Conservation (phyloP, 37 sponge, comb jelly and placozoan genomes). For the Beroe ovata region DNA sequence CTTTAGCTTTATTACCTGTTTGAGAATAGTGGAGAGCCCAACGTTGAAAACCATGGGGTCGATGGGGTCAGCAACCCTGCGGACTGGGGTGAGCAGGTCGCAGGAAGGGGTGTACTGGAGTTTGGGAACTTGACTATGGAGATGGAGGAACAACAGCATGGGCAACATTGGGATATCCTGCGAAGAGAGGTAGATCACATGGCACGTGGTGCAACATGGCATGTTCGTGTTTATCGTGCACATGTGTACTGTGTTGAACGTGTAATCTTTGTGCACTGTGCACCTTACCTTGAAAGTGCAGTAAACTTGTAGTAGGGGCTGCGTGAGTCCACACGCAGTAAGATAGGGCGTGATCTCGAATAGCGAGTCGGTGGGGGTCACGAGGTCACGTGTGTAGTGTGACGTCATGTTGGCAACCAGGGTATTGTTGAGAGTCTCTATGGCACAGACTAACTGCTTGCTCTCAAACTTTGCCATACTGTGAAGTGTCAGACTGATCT, state of each 20-base stretch:
- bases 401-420: background rate
- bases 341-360: constrained; percentile 33
- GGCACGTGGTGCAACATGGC: background rate
- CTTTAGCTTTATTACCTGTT: too few species aligned
- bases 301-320: constrained; percentile 32
- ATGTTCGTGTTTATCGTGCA: background rate
- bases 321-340: constrained; percentile 8
- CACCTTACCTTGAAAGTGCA: constrained; percentile 40
- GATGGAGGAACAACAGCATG: constrained; percentile 5
- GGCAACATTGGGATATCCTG: constrained; percentile 23
- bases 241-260: too few species aligned
- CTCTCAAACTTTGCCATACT: constrained; percentile 42
- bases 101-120: background rate
- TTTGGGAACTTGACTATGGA: background rate
- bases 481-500: constrained; percentile 44
- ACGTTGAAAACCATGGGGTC: background rate
- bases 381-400: background rate
- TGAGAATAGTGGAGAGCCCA: constrained; percentile 6
- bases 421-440: background rate
- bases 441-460: constrained; percentile 28
- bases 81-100: background rate
- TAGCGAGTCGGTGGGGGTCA: constrained; percentile 6
- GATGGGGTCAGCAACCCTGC: background rate
- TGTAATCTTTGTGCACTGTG: too few species aligned
- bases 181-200: background rate